A percentile compares a stretch with the other conserved stretches of the same genome.
Conservation (phyloP, 2,888 invertebrate species). For the Galerucella pusilla region DNA sequence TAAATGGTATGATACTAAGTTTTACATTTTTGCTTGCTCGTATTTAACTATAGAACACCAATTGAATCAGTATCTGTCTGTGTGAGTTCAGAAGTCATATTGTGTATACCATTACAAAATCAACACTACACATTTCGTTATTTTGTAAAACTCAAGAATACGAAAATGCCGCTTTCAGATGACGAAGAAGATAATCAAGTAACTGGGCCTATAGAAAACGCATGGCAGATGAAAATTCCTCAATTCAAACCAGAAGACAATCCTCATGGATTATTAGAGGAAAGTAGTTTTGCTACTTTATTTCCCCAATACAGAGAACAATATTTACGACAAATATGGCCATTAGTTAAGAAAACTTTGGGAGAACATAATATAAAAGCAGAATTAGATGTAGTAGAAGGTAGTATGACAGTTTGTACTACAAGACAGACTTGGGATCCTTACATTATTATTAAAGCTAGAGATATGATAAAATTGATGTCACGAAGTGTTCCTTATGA, state of each 20-base stretch:
- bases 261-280: conserved; percentile 87
- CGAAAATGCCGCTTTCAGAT: conserved; percentile 28
- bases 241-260: conserved; percentile 90
- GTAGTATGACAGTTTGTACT: conserved; percentile 94
- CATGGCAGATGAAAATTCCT: conserved; percentile 88
- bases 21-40: no score
- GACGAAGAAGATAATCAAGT: conserved; percentile 44
- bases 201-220: conserved; percentile 79
- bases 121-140: no score
- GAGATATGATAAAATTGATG: conserved; percentile 94
- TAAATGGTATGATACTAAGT: no score
- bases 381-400: conserved; percentile 92
- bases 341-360: conserved; percentile 88
- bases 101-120: no score
- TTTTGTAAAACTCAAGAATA: not conserved
- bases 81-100: no score
- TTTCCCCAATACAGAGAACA: conserved; percentile 98
- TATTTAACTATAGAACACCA: no score
- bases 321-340: conserved; percentile 95
- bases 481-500: conserved; percentile 97
- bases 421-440: conserved; percentile 99
- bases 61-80: no score
- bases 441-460: conserved; percentile 93
- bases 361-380: conserved; percentile 83
- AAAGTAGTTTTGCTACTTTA: conserved; percentile 95